Conservation (phyloP, 2,797 vertebrate species). For the Balearica regulorum region DNA sequence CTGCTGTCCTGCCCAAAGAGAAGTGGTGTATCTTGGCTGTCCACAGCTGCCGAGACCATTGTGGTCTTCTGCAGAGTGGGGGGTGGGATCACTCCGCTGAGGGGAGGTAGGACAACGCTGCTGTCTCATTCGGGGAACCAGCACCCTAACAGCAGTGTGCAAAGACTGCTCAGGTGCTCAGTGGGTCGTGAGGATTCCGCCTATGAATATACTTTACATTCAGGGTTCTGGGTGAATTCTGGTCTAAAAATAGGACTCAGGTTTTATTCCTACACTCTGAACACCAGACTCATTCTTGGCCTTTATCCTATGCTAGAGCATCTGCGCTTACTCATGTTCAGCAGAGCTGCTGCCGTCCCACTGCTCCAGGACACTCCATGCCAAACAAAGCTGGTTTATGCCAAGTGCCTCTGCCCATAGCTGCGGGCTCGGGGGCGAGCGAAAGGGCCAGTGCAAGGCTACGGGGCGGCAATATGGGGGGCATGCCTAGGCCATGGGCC, state of each 20-base stretch:
- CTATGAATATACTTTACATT: background rate
- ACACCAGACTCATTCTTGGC: slow-evolving; percentile 3
- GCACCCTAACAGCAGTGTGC: fast-evolving
- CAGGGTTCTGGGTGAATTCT: background rate
- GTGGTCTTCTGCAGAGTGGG: fast-evolving
- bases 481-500: background rate
- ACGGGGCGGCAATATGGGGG: background rate
- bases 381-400: background rate
- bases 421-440: background rate
- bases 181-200: background rate
- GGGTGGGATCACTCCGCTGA: background rate
- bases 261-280: background rate
- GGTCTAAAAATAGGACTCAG: background rate
- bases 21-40: background rate
- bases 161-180: background rate
- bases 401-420: background rate
- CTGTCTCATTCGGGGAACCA: background rate
- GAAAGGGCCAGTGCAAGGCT: background rate
- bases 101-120: background rate
- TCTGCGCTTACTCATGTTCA: slow-evolving; percentile 9
- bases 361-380: background rate
- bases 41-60: background rate
- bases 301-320: slow-evolving; percentile 10
- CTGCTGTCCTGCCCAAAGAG: background rate
- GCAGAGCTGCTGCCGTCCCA: slow-evolving; percentile 4